Percentiles rank a stretch among this genome's conserved stretches.
phyloP scores from a whole-genome alignment of 2,113 vertebrate genomes.

The Nannobrachium achirus region DNA sequence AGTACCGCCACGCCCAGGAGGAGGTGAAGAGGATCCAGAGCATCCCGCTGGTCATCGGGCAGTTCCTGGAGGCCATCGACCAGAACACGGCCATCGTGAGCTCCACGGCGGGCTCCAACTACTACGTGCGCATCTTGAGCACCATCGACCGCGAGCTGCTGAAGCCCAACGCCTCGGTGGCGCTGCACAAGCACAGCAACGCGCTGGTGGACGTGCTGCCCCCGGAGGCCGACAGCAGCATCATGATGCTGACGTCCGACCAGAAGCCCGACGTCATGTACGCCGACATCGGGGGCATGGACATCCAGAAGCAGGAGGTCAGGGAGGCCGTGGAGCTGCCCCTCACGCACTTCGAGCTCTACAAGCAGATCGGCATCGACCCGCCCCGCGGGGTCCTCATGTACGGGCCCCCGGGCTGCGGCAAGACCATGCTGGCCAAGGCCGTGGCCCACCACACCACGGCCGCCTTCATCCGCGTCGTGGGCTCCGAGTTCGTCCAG shows the following conservation, averaged over 20 bases:
- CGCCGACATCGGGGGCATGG: conserved; percentile 95
- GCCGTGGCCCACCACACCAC: conserved; percentile 96
- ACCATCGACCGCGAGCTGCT: conserved; percentile 95
- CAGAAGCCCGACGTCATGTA: conserved; percentile 97
- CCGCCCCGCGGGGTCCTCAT: conserved; percentile 93
- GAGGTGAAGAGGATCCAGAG: conserved; percentile 97
- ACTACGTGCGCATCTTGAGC: conserved; percentile 94
- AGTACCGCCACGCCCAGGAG: conserved; percentile 94
- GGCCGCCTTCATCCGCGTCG: conserved; percentile 95
- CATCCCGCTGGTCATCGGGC: conserved; percentile 93
- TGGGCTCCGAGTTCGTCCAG: conserved; percentile 97
- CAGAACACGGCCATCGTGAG: conserved; percentile 96
- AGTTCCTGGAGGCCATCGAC: conserved; percentile 94
- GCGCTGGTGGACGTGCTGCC: conserved; percentile 94
- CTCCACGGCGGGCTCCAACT: conserved; percentile 93
- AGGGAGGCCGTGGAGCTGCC: conserved; percentile 94
- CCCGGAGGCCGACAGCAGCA: conserved; percentile 95
- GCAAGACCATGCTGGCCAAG: conserved; percentile 96
- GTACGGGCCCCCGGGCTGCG: conserved; percentile 94
- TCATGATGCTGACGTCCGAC: conserved; percentile 98
- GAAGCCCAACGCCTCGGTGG: conserved; percentile 94
- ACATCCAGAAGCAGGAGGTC: conserved; percentile 98
- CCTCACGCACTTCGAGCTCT: conserved; percentile 95
- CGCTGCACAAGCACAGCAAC: conserved; percentile 96
- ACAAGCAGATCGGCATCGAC: conserved; percentile 97